Evolutionary conservation across 1,140 invertebrate species (phyloP).

Genomic region (Cydia strobilella): DNA sequence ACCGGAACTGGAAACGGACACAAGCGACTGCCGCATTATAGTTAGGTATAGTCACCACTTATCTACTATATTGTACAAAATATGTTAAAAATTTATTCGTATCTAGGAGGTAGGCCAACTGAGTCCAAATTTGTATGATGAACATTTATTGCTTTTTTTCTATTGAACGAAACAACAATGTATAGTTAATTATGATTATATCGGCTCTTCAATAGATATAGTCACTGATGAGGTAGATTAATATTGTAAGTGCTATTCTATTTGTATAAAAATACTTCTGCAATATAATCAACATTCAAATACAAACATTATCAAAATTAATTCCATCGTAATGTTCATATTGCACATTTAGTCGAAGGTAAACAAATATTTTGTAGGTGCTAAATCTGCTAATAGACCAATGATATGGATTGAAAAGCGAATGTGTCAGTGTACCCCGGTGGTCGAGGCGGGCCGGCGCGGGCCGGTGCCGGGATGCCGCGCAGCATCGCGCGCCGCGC

Average conservation of each 20-base stretch:
- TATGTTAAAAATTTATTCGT: slow-evolving; percentile 33
- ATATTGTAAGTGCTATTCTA: slow-evolving; percentile 65
- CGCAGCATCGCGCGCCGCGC: too few relatives aligned
- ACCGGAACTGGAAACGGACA: slow-evolving; percentile 32
- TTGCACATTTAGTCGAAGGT: slow-evolving; percentile 60
- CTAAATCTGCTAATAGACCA: slow-evolving; percentile 43
- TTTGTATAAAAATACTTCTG: slow-evolving; percentile 79
- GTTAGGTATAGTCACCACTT: slow-evolving; percentile 34
- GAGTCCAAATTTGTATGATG: slow-evolving; percentile 37
- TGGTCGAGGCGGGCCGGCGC: slow-evolving; percentile 33
- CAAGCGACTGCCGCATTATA: slow-evolving; percentile 38
- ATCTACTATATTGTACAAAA: slow-evolving; percentile 30
- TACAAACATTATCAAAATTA: slow-evolving; percentile 78
- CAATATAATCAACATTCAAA: slow-evolving; percentile 77
- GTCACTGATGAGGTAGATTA: slow-evolving; percentile 73
- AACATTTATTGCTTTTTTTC: slow-evolving; percentile 40
- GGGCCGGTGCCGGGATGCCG: background rate
- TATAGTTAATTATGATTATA: slow-evolving; percentile 34
- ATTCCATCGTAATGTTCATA: slow-evolving; percentile 67
- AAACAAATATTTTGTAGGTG: slow-evolving; percentile 48
- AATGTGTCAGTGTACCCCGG: slow-evolving; percentile 50
- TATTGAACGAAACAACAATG: slow-evolving; percentile 34
- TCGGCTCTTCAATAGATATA: slow-evolving; percentile 47
- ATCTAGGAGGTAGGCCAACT: slow-evolving; percentile 53
- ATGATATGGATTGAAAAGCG: slow-evolving; percentile 45